Evolutionary conservation across 2,888 invertebrate species (phyloP).

Genomic region (Nomada ruficornis): DNA sequence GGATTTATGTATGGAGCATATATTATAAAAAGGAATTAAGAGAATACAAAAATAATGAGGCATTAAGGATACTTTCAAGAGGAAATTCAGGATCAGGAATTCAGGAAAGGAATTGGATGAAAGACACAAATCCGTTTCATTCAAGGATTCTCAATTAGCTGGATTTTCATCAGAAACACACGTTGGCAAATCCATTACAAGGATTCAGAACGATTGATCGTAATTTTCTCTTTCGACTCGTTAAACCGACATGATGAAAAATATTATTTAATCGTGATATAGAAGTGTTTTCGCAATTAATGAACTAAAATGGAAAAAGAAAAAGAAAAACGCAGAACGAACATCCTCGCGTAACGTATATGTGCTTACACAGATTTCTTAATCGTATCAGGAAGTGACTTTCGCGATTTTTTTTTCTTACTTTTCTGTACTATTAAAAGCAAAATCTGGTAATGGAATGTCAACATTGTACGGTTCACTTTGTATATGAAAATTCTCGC

Average conservation of each 20-base stretch:
- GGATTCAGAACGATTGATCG: conserved; percentile 63
- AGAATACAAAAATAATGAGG: conserved; percentile 70
- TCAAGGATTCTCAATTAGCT: conserved; percentile 74
- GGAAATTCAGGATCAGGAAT: conserved; percentile 78
- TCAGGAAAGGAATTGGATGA: conserved; percentile 73
- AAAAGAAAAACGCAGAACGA: conserved; percentile 32
- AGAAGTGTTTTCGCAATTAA: conserved; percentile 58
- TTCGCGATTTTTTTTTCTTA: conserved; percentile 48
- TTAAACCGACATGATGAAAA: conserved; percentile 24
- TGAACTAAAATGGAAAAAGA: conserved; percentile 36
- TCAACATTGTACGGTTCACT: conserved; percentile 50
- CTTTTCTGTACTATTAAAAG: conserved; percentile 39
- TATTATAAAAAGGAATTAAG: conserved; percentile 76
- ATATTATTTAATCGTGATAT: conserved; percentile 52
- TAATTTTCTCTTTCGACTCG: conserved; percentile 56
- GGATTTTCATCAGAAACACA: conserved; percentile 73
- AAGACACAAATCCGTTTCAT: conserved; percentile 68
- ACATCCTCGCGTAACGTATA: conserved; percentile 46
- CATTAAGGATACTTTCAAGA: conserved; percentile 73
- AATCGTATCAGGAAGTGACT: conserved; percentile 34
- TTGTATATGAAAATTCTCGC: conserved; percentile 47
- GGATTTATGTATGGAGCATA: conserved; percentile 77
- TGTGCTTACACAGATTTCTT: conserved; percentile 37
- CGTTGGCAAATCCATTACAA: conserved; percentile 76
- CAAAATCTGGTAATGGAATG: conserved; percentile 68